Conservation (phyloP, 2,888 invertebrate species). For the Hyalella azteca region DNA sequence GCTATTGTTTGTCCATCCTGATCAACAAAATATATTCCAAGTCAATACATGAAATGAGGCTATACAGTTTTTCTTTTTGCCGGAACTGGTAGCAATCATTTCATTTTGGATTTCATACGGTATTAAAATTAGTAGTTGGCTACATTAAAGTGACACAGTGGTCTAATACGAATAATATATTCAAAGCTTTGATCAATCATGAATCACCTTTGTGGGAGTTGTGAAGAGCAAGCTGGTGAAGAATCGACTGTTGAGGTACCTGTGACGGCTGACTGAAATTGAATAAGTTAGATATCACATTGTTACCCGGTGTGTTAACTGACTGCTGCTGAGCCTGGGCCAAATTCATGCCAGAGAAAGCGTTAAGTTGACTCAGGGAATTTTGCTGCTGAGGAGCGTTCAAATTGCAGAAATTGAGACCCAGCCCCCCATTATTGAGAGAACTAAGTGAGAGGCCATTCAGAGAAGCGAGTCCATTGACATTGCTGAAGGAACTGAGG, state of each 20-base stretch:
- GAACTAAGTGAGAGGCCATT: conserved; percentile 61
- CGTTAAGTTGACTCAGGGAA: conserved; percentile 49
- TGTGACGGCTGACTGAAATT: conserved; percentile 52
- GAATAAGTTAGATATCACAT: conserved; percentile 60
- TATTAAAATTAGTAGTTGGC: too few relatives aligned
- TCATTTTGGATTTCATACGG: too few relatives aligned
- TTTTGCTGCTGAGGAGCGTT: conserved; percentile 29
- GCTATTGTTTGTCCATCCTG: conserved; percentile 59
- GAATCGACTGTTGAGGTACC: conserved; percentile 53
- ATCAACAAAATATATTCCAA: too few relatives aligned
- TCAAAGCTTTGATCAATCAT: too few relatives aligned
- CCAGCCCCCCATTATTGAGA: conserved; percentile 28
- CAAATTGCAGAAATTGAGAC: neutral
- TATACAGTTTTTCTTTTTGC: neutral
- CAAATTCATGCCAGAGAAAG: conserved; percentile 44
- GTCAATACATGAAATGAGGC: too few relatives aligned
- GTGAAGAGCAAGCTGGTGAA: conserved; percentile 54
- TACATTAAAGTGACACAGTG: too few relatives aligned
- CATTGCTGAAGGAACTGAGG: neutral
- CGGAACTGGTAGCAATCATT: too few relatives aligned
- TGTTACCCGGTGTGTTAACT: conserved; percentile 42
- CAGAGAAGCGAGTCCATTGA: neutral
- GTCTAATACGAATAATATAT: too few relatives aligned
- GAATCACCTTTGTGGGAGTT: conserved; percentile 55
- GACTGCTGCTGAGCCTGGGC: conserved; percentile 27